Percentiles rank a stretch among this genome's conserved stretches.
Conservation (phyloP, 1,140 invertebrate species). For the Diuraphis noxia region DNA sequence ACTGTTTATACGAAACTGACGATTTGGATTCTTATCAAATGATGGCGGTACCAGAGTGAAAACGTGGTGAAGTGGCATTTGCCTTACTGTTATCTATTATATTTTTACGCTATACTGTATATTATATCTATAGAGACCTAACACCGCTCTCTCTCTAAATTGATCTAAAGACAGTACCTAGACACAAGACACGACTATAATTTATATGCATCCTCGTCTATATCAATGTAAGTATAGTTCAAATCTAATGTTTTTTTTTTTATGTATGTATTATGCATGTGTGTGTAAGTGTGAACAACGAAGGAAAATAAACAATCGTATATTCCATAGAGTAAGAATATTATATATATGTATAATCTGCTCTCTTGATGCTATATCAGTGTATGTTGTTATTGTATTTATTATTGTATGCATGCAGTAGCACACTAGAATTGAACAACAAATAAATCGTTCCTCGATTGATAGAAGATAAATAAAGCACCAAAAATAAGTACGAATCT, state of each 20-base stretch:
- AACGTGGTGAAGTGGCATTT: background rate
- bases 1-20: background rate
- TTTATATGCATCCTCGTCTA: background rate
- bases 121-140: background rate
- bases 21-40: background rate
- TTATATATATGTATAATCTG: too few species aligned
- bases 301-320: background rate
- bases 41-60: background rate
- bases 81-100: background rate
- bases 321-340: too few species aligned
- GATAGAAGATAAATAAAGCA: background rate
- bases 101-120: background rate
- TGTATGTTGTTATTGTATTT: background rate
- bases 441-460: background rate
- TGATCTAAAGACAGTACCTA: background rate
- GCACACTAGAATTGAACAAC: background rate
- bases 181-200: too few species aligned
- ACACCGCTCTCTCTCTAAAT: background rate
- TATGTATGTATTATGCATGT: too few species aligned
- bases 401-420: background rate
- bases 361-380: background rate
- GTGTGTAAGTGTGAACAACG: background rate
- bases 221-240: background rate
- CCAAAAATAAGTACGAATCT: background rate
- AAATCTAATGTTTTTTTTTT: background rate